A percentile compares a stretch with the other conserved stretches of the same genome.
phyloP scores from a whole-genome alignment of 23 tunicate genomes.

The Styela clava region DNA sequence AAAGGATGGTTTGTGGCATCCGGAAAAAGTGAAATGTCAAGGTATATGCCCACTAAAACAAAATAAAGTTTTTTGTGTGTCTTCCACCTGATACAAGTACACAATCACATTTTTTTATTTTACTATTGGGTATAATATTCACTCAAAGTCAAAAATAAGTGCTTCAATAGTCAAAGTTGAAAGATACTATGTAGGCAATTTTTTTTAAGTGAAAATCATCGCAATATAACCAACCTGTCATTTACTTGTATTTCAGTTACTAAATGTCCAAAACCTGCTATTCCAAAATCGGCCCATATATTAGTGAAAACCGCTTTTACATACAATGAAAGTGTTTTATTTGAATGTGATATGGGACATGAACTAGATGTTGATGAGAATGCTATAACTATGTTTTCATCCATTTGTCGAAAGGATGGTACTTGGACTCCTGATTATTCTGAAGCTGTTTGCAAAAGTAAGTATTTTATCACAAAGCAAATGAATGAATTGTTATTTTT shows the following conservation, averaged over 20 bases:
- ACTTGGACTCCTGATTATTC: conserved; percentile 29
- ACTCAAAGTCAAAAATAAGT: no score
- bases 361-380: background rate
- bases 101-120: no score
- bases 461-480: background rate
- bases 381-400: conserved; percentile 19
- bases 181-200: no score
- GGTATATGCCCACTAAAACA: conserved; percentile 16
- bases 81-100: background rate
- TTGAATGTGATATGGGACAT: conserved; percentile 54
- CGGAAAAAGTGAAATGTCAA: conserved; percentile 40
- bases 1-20: conserved; percentile 36
- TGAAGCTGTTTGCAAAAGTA: conserved; percentile 3
- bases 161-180: no score
- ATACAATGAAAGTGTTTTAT: conserved; percentile 40
- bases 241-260: no score
- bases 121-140: no score
- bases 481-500: no score
- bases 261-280: conserved; percentile 10
- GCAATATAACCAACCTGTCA: no score
- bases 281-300: conserved; percentile 1
- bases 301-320: conserved; percentile 20
- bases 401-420: conserved; percentile 50
- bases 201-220: no score
- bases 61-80: background rate